Evolutionary conservation across 1,140 invertebrate genomes (phyloP).

Genomic region (Daktulosphaira vitifoliae): DNA sequence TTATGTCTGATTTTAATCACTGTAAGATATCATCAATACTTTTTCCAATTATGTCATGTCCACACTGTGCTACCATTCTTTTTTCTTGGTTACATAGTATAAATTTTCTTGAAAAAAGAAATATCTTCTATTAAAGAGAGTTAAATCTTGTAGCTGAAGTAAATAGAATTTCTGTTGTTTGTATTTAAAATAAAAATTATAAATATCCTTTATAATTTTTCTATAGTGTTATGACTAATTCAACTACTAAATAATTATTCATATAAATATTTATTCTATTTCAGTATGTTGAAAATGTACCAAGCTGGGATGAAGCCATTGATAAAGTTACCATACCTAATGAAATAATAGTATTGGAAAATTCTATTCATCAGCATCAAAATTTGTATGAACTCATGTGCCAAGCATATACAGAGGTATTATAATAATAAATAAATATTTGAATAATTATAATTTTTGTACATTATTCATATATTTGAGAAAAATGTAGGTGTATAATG

Average conservation of each 20-base stretch:
- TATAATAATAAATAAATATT: too few relatives aligned
- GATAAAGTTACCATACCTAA: conserved; percentile 68
- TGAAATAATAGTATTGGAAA: conserved; percentile 81
- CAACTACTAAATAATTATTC: not conserved
- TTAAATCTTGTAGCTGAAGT: too few relatives aligned
- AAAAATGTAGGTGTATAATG: conserved; percentile 55
- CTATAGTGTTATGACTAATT: not conserved
- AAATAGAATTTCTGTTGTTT: too few relatives aligned
- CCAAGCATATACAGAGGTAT: conserved; percentile 91
- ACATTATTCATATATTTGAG: not conserved
- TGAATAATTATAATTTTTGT: not conserved
- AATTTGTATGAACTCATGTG: conserved; percentile 93
- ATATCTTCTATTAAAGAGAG: too few relatives aligned
- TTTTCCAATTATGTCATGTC: too few relatives aligned
- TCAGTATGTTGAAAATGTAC: conserved; percentile 81
- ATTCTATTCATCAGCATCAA: conserved; percentile 83
- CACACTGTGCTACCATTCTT: not conserved
- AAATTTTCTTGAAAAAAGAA: too few relatives aligned
- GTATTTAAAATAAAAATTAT: not conserved
- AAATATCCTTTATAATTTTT: not conserved
- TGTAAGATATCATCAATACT: too few relatives aligned
- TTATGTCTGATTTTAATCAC: too few relatives aligned
- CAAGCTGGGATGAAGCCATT: conserved; percentile 81
- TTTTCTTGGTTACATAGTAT: not conserved
- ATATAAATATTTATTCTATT: conserved; percentile 37